A percentile compares a stretch with the other conserved stretches of the same genome.
phyloP scores from a whole-genome alignment of 2,888 invertebrate genomes.

The Ennomos erosarius region DNA sequence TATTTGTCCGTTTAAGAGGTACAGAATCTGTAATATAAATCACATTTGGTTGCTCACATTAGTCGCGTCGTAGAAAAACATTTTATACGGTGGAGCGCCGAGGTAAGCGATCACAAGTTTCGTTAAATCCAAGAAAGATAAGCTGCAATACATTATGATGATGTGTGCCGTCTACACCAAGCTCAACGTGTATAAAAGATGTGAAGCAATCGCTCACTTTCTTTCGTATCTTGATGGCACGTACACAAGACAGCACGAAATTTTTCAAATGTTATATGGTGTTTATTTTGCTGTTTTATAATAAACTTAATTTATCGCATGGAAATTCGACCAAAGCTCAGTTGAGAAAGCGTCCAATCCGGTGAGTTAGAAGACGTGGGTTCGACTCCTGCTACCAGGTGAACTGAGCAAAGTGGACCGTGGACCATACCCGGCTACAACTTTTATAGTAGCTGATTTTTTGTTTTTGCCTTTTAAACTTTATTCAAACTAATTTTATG shows the following conservation, averaged over 20 bases:
- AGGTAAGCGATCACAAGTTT: conserved; percentile 19
- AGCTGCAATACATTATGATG: conserved; percentile 21
- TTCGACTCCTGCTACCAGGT: too few species aligned
- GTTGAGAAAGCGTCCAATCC: too few species aligned
- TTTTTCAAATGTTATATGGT: not conserved
- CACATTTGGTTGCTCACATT: conserved; percentile 3
- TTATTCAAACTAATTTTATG: too few species aligned
- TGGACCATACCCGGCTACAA: too few species aligned
- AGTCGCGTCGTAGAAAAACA: conserved; percentile 6
- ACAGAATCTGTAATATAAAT: not conserved
- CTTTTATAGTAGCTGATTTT: too few species aligned
- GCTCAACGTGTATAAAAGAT: conserved; percentile 16
- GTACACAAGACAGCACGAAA: not conserved
- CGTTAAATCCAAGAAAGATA: conserved; percentile 26
- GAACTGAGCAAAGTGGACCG: too few species aligned
- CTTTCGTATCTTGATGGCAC: not conserved
- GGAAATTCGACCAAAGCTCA: too few species aligned
- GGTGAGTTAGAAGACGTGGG: too few species aligned
- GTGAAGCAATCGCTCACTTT: conserved; percentile 18
- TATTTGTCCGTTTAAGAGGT: too few species aligned
- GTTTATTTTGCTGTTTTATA: too few species aligned
- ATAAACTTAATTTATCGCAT: too few species aligned
- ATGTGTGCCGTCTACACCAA: conserved; percentile 17
- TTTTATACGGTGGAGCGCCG: conserved; percentile 2
- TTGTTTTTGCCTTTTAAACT: too few species aligned